Percentiles rank a stretch among this genome's conserved stretches.
Conservation (phyloP, 2,113 vertebrate genomes). For the Carlito syrichta region DNA sequence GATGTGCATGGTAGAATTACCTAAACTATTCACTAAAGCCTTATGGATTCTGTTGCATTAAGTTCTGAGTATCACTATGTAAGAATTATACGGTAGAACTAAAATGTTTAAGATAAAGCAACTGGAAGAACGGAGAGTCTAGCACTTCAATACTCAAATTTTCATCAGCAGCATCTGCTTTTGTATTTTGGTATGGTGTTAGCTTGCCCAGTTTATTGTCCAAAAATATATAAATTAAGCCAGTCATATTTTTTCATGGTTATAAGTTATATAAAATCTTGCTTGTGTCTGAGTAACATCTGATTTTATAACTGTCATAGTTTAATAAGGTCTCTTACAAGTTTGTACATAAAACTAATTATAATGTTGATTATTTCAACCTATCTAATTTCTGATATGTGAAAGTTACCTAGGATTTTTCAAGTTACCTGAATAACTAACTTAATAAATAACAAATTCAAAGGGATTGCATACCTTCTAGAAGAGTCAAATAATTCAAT, state of each 20-base stretch:
- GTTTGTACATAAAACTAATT: background rate
- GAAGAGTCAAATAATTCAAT: background rate
- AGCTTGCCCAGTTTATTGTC: background rate
- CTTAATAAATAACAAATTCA: background rate
- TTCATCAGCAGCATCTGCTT: background rate
- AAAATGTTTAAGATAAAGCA: background rate
- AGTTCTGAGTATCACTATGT: background rate
- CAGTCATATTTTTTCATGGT: background rate
- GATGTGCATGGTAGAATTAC: background rate
- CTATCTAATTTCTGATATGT: background rate
- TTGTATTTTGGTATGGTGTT: background rate
- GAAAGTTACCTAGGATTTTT: background rate
- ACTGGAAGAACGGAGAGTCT: background rate
- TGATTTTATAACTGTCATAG: background rate
- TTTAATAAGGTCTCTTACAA: background rate
- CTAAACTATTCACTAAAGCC: background rate
- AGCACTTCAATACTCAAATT: background rate
- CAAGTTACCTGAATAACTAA: background rate
- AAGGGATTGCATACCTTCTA: background rate
- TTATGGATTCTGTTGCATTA: background rate
- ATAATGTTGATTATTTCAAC: background rate
- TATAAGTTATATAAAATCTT: background rate
- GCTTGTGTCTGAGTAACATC: too few relatives aligned
- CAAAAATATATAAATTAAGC: background rate
- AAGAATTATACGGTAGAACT: background rate